Base-by-base conservation (phyloP, 2,888 invertebrate species). In the Panzeria rudis region DNA sequence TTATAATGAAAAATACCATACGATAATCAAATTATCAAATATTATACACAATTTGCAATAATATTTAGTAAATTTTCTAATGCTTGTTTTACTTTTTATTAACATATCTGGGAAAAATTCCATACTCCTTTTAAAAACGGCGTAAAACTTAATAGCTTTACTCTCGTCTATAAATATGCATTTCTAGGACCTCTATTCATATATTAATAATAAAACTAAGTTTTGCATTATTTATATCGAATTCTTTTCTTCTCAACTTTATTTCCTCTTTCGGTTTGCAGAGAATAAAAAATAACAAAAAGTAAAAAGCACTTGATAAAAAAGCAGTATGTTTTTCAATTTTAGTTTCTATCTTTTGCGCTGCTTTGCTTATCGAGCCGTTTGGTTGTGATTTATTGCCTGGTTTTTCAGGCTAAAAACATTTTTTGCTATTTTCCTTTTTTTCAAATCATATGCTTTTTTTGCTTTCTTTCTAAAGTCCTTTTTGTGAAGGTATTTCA, bases 371-470 rank as follows among this genome's bases (percentile, higher is more conserved):
- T 52, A 61, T 15, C 8, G 3, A 13, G 17, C 23, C 17, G 25
- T 59, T 76, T 66, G 64, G 32, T 50, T 25, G 38, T 23, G 29
- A 64, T 64, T 66, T 29, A 69, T 62, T 68, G 61, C 50, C 38
- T 66, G 69, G 32, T 54, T 56, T 7, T 47, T 20, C 35, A 73
- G 64, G 41, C 35, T 47, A 47, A n/a, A 47, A 69, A 56, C 25
- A 35, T 25, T 64, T 54, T 64, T 41, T 61, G 15, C 17, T 41
- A n/a, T 50, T 52, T 66, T 72, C 6, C 17, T 64, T 66, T 56
- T 64, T 56, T 66, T 59, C 17, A 38, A 13, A 79, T 71, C 84
- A 75, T 75, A 66, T 81, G 77, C 68, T 76, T 80, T 68, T 3
- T 61, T 59, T 61, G 23, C n/a, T 69, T 38, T 35, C n/a, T 3